Evolutionary conservation across 2,888 invertebrate genomes (phyloP), one percentile per base, ranked within the genome.

Genomic region (Dasypolia templi): DNA sequence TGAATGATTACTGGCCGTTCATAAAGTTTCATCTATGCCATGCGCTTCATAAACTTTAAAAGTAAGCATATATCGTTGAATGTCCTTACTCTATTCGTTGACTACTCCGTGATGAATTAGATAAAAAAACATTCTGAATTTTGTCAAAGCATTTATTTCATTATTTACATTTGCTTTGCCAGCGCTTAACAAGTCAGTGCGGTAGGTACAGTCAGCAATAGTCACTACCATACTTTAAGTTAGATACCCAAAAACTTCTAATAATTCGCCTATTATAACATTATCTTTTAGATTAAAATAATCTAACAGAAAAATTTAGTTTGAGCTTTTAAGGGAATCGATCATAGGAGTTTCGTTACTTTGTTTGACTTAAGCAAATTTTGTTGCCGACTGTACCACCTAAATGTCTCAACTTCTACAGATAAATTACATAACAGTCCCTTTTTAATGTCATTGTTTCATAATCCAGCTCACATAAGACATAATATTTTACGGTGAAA

Each of bases 381-480:
- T 58, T 53, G 14, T 44, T 61, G 29, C 55, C 46, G 19, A 73
- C 44, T 26, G 46, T 58, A 73, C 51, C n/a, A 67, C 71, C 55
- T 29, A 51, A 53, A 63, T 26, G 29, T 42, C 58, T 58, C 71
- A 69, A 61, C 73, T 35, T 64, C 17, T 79, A 82, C 75, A 72
- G 83, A 82, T 82, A 82, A 65, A 75, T 82, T 75, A 83, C 70
- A 58, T 68, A 83, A 82, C 83, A 82, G 76, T 82, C 80, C 73
- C 56, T 83, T 74, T 72, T 80, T 83, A 82, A 82, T 83, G 82
- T 82, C 83, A 82, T 79, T 62, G 73, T 80, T 77, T 66, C 63
- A 74, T 72, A 59, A 53, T 82, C 72, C 75, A 79, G 75, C 82
- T 79, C 81, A 75, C 82, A 67, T 44, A 73, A 49, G 49, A 69